Evolutionary conservation across 2,113 vertebrate genomes (phyloP).

Genomic region (Cettia cetti): DNA sequence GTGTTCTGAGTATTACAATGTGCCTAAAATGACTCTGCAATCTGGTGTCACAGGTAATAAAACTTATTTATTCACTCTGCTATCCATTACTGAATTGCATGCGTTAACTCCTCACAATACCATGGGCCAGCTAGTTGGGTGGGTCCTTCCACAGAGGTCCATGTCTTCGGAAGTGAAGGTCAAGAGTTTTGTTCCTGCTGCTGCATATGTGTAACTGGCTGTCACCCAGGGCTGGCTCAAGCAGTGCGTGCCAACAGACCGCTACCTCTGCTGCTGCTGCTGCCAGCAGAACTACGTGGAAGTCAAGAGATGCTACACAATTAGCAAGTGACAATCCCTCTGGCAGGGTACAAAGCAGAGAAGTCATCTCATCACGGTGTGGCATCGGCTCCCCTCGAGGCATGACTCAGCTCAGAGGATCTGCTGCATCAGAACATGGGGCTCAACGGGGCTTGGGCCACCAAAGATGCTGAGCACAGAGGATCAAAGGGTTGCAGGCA

Average conservation of each 20-base stretch:
- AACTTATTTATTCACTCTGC: neutral
- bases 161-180: neutral
- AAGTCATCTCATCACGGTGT: neutral
- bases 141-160: neutral
- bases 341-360: neutral
- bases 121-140: neutral
- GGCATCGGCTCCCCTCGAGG: neutral
- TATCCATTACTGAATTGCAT: neutral
- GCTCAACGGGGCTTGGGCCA: neutral
- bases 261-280: neutral
- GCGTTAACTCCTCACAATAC: neutral
- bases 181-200: neutral
- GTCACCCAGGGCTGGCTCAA: neutral
- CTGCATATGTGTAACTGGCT: neutral
- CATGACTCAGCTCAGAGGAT: slow-evolving; percentile 46
- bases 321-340: neutral
- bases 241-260: rapidly evolving
- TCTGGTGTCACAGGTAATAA: neutral
- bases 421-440: neutral
- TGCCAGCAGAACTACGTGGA: neutral
- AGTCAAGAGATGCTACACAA: neutral
- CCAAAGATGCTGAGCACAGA: neutral
- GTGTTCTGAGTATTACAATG: neutral
- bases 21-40: neutral
- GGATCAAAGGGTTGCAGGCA: neutral